Conservation (phyloP, 1,140 invertebrate species). For the Plutomurus gul region DNA sequence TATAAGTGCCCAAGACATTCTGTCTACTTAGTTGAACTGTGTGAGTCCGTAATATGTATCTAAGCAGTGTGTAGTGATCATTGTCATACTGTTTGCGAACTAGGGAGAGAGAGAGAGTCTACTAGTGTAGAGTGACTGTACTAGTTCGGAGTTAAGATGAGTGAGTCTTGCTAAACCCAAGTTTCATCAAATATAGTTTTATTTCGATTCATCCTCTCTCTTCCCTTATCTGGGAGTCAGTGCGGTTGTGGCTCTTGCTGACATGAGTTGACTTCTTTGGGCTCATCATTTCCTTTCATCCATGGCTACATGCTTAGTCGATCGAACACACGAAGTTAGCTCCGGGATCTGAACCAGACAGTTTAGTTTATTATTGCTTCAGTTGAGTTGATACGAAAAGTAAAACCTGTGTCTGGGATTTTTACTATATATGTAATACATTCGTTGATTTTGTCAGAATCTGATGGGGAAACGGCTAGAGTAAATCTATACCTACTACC, state of each 20-base stretch:
- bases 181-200: conserved; percentile 25
- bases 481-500: too few relatives aligned
- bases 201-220: conserved; percentile 8
- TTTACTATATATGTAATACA: neutral
- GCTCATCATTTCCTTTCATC: conserved; percentile 19
- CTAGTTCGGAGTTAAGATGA: neutral
- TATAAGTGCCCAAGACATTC: too few relatives aligned
- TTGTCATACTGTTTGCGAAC: too few relatives aligned
- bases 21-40: too few relatives aligned
- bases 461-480: too few relatives aligned
- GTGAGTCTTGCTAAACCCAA: neutral
- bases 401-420: neutral
- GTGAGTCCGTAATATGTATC: too few relatives aligned
- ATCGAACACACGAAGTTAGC: neutral
- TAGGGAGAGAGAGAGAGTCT: too few relatives aligned
- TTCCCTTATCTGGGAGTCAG: neutral
- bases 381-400: neutral
- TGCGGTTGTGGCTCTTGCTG: neutral
- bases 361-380: conserved; percentile 14
- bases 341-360: conserved; percentile 15
- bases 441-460: neutral
- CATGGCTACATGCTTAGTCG: conserved; percentile 1
- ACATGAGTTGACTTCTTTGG: conserved; percentile 15
- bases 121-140: too few relatives aligned
- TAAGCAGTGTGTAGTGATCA: too few relatives aligned